Percentiles rank a stretch among this genome's conserved stretches.
Conservation (phyloP, 2,888 invertebrate genomes). For the Caenorhabditis wallacei region DNA sequence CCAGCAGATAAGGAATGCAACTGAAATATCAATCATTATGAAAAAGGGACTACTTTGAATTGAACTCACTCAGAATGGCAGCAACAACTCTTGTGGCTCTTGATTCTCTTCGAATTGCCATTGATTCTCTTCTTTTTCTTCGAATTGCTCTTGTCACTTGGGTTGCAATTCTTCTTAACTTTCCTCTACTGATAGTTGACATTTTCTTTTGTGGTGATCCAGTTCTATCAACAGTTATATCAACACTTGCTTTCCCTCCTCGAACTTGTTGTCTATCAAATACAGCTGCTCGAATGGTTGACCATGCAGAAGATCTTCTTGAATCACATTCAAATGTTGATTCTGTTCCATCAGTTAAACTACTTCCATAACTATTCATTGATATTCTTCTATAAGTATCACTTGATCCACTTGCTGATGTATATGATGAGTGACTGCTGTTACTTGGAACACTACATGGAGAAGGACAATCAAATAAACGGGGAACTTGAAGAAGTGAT, state of each 20-base stretch:
- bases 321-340: conserved; percentile 76
- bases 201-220: conserved; percentile 69
- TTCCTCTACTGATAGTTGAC: conserved; percentile 74
- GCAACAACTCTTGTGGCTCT: conserved; percentile 78
- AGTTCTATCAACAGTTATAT: conserved; percentile 65
- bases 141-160: conserved; percentile 78
- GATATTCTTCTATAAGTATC: conserved; percentile 72
- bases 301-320: conserved; percentile 75
- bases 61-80: conserved; percentile 74
- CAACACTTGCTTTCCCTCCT: conserved; percentile 65
- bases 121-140: conserved; percentile 75
- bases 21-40: conserved; percentile 65
- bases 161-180: conserved; percentile 74
- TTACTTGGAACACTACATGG: conserved; percentile 76
- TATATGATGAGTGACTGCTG: conserved; percentile 74
- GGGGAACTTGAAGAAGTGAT: conserved; percentile 69
- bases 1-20: conserved; percentile 79
- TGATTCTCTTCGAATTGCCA: conserved; percentile 76
- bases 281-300: conserved; percentile 74
- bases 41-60: background rate
- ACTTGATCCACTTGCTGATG: conserved; percentile 73
- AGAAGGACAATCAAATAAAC: conserved; percentile 75
- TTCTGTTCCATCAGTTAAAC: conserved; percentile 75
- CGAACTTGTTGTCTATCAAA: conserved; percentile 67
- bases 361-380: conserved; percentile 77